Evolutionary conservation across 30 jellyfish, hydroid and myxozoan species (phyloP), one percentile per base, ranked within the genome.

Genomic region (Sanderia malayensis): DNA sequence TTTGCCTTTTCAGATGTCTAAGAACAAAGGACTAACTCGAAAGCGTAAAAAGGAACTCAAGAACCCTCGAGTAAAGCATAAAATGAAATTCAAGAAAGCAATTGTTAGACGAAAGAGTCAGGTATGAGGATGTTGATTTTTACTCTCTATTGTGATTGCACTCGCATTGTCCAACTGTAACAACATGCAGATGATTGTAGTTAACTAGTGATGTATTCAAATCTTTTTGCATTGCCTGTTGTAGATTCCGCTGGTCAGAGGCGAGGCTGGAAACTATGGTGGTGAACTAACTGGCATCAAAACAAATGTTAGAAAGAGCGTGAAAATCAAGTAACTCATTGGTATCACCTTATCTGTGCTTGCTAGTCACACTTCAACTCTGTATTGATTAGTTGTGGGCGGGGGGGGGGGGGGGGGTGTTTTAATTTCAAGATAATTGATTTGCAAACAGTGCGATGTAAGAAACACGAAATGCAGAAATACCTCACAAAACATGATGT

Each of bases 221-320:
- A 41, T 8, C 55, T 41, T 41, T 6, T 15, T n/a, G 27, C 59
- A 2, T 0, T 17, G 64, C 49, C 45, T 27, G 10, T 64, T 66
- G 41, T 65, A 93, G 99, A 95, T 93, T 18, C 94, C 94, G 30
- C 81, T 72, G 59, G 89, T 80, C 20, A 58, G 84, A 76, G 81
- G 55, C 23, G 99, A 93, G 61, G 74, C 85, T 27, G 31, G 52
- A 1, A 82, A 81, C 2, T 93, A 93, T 60, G 96, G 96, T 31
- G 99, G 99, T 1, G 99, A 93, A 57, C 46, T 70, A 27, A 79
- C 99, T 29, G 99, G 99, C 1, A 93, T 93, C 71, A 93, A 81
- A 32, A 46, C 96, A 2, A 70, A 67, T 21, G 64, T 93, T 9
- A 66, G 88, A 30, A 85, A 95, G 63, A 86, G 99, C 60, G 94